A percentile compares a stretch with the other conserved stretches of the same genome.
phyloP scores from a whole-genome alignment of 2,888 invertebrate species.

The Phaedon cochleariae region DNA sequence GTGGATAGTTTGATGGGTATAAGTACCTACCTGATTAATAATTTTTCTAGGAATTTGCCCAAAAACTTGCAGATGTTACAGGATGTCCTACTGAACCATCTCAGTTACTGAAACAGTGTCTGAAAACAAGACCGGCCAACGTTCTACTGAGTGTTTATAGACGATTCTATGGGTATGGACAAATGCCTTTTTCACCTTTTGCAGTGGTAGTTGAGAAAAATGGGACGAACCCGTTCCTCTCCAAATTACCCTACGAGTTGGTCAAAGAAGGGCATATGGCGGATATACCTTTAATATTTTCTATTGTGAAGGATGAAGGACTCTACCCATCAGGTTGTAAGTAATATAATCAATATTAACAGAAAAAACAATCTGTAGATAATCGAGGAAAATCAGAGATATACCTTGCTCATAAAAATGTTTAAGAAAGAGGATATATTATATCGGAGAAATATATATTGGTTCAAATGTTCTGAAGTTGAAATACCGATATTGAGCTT shows the following conservation, averaged over 20 bases:
- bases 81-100: neutral
- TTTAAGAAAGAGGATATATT: too few relatives aligned
- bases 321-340: constrained; percentile 74
- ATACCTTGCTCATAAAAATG: too few relatives aligned
- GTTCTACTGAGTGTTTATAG: constrained; percentile 64
- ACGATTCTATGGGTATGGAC: constrained; percentile 44
- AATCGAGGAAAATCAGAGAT: neutral
- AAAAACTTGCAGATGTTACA: neutral
- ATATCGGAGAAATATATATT: too few relatives aligned
- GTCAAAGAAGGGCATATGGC: constrained; percentile 68
- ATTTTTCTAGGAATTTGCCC: neutral
- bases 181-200: constrained; percentile 49
- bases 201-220: constrained; percentile 54
- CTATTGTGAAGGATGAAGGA: constrained; percentile 75
- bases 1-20: too few relatives aligned
- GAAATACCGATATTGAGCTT: neutral
- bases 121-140: constrained; percentile 56
- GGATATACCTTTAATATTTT: constrained; percentile 74
- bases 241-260: constrained; percentile 70
- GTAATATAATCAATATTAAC: constrained; percentile 29
- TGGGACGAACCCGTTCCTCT: constrained; percentile 70
- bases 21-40: neutral
- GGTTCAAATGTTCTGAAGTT: too few relatives aligned
- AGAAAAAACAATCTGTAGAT: neutral
- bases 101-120: neutral